phyloP scores from a whole-genome alignment of 2,797 vertebrate species.

The Macroramphosus scolopax region DNA sequence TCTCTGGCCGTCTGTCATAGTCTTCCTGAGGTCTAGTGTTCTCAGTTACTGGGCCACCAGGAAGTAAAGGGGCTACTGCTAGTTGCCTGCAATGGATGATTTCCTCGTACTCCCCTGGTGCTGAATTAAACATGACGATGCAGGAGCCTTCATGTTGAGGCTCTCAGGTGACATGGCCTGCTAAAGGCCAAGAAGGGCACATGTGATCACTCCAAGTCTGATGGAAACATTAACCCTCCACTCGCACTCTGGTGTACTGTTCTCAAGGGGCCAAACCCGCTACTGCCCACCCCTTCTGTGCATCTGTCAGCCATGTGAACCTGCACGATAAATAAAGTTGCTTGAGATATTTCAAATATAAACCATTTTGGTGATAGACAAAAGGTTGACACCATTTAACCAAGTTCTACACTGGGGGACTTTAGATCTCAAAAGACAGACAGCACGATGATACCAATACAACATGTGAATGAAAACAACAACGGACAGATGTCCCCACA shows the following conservation, averaged over 20 bases:
- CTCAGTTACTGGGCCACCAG: slow-evolving; percentile 23
- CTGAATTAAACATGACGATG: slow-evolving; percentile 87
- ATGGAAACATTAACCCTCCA: slow-evolving; percentile 61
- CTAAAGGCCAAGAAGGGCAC: slow-evolving; percentile 48
- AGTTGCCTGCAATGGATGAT: slow-evolving; percentile 31
- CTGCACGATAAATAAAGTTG: slow-evolving; percentile 1
- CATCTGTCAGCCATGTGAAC: slow-evolving; percentile 2
- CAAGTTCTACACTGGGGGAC: background rate
- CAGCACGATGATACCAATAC: slow-evolving; percentile 1
- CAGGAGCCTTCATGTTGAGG: slow-evolving; percentile 69
- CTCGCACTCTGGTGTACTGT: slow-evolving; percentile 28
- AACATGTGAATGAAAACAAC: slow-evolving; percentile 27
- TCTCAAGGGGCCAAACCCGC: background rate
- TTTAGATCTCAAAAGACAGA: slow-evolving; percentile 3
- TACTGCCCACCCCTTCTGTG: background rate
- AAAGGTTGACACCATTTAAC: background rate
- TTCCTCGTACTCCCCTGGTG: slow-evolving; percentile 67
- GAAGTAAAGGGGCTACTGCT: slow-evolving; percentile 12
- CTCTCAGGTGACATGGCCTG: slow-evolving; percentile 72
- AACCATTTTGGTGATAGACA: background rate
- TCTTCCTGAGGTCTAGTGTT: slow-evolving; percentile 41
- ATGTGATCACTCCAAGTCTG: slow-evolving; percentile 51
- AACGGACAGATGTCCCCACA: slow-evolving; percentile 43
- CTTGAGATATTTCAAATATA: background rate
- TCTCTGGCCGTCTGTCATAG: slow-evolving; percentile 74